These are phyloP conservation scores for Spilosoma lubricipeda DNA, from an alignment of 2,888 invertebrate species.

Conservation along the genomic window DNA sequence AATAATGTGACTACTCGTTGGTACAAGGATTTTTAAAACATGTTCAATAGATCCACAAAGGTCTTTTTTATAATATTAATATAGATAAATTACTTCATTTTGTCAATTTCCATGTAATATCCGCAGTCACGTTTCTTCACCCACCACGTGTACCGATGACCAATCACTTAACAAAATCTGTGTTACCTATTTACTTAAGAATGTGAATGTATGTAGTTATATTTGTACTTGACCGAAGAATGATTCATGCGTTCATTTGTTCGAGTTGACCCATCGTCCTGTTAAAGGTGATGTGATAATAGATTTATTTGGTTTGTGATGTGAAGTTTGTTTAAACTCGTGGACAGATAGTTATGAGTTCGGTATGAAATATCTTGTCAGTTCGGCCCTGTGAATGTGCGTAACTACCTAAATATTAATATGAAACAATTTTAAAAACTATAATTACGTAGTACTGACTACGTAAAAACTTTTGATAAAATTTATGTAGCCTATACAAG, in stretches of 20 bases:
- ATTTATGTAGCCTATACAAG: too few species aligned
- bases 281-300: slow-evolving; percentile 19
- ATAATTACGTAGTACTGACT: too few species aligned
- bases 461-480: too few species aligned
- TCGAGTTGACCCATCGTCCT: slow-evolving; percentile 10
- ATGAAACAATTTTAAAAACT: too few species aligned
- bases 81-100: too few species aligned
- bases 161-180: slow-evolving; percentile 6
- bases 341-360: not conserved
- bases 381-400: not conserved
- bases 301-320: slow-evolving; percentile 10
- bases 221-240: not conserved
- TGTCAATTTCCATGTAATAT: too few species aligned
- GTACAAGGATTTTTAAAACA: too few species aligned
- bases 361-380: not conserved
- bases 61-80: too few species aligned
- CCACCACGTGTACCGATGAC: slow-evolving; percentile 10
- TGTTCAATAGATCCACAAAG: too few species aligned
- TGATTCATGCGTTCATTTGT: slow-evolving; percentile 9
- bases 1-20: too few species aligned
- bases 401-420: too few species aligned
- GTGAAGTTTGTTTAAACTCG: not conserved
- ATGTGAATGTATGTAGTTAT: not conserved
- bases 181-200: not conserved
- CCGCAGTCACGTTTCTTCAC: not conserved